Evolutionary conservation across 92 coral and sea anemone genomes (phyloP), one percentile per base, ranked within the genome.

Genomic region (Muricea muricata): DNA sequence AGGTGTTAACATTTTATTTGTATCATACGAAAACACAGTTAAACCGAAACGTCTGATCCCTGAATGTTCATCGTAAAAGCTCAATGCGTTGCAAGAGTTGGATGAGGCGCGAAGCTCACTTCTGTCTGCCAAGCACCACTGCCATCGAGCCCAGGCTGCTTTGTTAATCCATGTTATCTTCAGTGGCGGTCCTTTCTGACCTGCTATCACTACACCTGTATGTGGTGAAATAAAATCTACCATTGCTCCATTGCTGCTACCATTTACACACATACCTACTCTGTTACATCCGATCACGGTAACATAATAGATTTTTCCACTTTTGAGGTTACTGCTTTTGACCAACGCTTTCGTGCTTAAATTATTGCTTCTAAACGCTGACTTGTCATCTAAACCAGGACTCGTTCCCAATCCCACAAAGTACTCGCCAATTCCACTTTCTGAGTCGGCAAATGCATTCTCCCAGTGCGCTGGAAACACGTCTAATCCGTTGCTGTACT

Each of bases 81-180:
- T 87, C 6, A 29, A 37, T 3, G 11, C 7, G 14, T 42, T 33
- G 31, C 78, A 71, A 4, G 56, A 17, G 67, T 91, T 77, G 54
- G 75, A 71, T 67, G 93, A 67, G 58, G 94, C 89, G 8, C 85
- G 83, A 25, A 52, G 61, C 24, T 92, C 84, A 20, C 73, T 84
- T 72, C 89, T 91, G 63, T 94, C 98, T 0, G 84, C 93, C 21
- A 70, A 78, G 73, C 97, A 94, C 98, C 98, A 94, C 25, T 94
- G 85, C 98, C 98, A 94, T 58, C 98, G 89, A 4, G 98, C 98
- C 98, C 98, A 94, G 5, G 92, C 92, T 29, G 97, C 42, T 37
- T 37, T 37, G 42, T 37, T 37, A 37, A 37, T 37, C 42, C 42
- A 37, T 37, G 42, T 37, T 86, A 86, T 91, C 45, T 84, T 60